phyloP scores from a whole-genome alignment of 2,888 invertebrate species.

The Oeneis ivallda region DNA sequence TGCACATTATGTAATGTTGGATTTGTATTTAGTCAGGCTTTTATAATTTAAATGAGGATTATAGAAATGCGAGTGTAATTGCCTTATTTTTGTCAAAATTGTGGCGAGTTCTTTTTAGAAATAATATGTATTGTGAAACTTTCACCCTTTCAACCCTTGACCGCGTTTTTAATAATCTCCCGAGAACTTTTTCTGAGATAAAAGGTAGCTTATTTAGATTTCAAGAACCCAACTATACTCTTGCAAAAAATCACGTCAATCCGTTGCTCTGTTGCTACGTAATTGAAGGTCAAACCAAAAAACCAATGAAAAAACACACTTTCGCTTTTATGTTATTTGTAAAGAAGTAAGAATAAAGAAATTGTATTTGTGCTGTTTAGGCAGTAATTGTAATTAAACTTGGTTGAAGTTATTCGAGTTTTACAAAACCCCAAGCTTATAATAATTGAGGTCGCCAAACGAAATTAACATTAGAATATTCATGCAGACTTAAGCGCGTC shows the following conservation, averaged over 20 bases:
- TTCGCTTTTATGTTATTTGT: too few species aligned
- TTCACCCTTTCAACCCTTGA: too few species aligned
- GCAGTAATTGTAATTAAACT: background rate
- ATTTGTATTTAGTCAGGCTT: slow-evolving; percentile 59
- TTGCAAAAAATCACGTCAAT: too few species aligned
- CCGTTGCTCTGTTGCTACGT: too few species aligned
- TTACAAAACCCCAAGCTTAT: slow-evolving; percentile 11
- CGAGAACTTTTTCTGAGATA: background rate
- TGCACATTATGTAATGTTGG: slow-evolving; percentile 66
- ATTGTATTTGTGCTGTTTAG: background rate
- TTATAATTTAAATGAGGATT: slow-evolving; percentile 67
- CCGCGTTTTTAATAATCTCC: too few species aligned
- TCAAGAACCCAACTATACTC: too few species aligned
- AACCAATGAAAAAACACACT: too few species aligned
- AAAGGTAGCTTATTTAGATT: too few species aligned
- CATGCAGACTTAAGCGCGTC: slow-evolving; percentile 42
- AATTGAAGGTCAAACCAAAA: too few species aligned
- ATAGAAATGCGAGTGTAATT: slow-evolving; percentile 45
- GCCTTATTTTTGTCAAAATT: slow-evolving; percentile 32
- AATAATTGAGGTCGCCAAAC: slow-evolving; percentile 21
- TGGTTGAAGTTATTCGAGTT: slow-evolving; percentile 6
- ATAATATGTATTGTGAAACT: too few species aligned
- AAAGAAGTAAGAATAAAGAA: too few species aligned
- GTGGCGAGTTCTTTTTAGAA: background rate
- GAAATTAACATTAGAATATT: slow-evolving; percentile 37